A percentile compares a stretch with the other conserved stretches of the same genome.
Evolutionary conservation across 2,797 vertebrate genomes (phyloP).

Genomic region (Hippocampus kuda): DNA sequence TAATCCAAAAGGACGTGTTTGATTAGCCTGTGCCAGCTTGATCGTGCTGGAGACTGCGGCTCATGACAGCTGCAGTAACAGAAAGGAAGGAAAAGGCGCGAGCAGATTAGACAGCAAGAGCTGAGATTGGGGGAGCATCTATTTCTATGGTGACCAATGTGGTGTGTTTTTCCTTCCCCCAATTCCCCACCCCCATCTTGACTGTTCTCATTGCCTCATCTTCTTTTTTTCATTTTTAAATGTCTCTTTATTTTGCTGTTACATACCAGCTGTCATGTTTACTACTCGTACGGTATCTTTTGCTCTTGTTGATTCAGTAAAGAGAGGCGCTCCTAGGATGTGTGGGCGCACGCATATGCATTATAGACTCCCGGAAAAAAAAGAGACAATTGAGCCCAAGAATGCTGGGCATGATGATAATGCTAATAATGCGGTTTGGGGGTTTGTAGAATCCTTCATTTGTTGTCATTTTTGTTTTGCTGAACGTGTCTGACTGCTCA

Average conservation of each 20-base stretch:
- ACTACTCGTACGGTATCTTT: slow-evolving; percentile 28
- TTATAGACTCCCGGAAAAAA: slow-evolving; percentile 27
- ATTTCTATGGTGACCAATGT: slow-evolving; percentile 63
- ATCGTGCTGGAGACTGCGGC: slow-evolving; percentile 53
- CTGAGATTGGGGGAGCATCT: slow-evolving; percentile 53
- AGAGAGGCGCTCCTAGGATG: slow-evolving; percentile 28
- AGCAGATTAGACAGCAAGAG: slow-evolving; percentile 50
- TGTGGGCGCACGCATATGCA: slow-evolving; percentile 35
- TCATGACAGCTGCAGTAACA: slow-evolving; percentile 51
- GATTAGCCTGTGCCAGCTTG: slow-evolving; percentile 37
- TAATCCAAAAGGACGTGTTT: slow-evolving; percentile 45
- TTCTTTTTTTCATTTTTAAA: slow-evolving; percentile 46
- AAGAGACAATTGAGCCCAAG: slow-evolving; percentile 24
- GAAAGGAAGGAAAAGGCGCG: slow-evolving; percentile 43
- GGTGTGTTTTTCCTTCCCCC: slow-evolving; percentile 24
- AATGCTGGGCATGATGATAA: slow-evolving; percentile 31
- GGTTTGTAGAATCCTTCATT: slow-evolving; percentile 20
- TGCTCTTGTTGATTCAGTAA: slow-evolving; percentile 40
- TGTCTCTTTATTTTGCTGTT: slow-evolving; percentile 50
- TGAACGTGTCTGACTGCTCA: slow-evolving; percentile 34
- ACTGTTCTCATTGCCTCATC: slow-evolving; percentile 52
- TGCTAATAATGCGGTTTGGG: slow-evolving; percentile 45
- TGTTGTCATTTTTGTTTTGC: slow-evolving; percentile 14
- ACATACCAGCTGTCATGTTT: slow-evolving; percentile 48
- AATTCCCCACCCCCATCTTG: slow-evolving; percentile 58